These are phyloP conservation scores for Pomatorhinus ruficollis DNA, from an alignment of 2,113 vertebrate genomes.

Conservation along the genomic window DNA sequence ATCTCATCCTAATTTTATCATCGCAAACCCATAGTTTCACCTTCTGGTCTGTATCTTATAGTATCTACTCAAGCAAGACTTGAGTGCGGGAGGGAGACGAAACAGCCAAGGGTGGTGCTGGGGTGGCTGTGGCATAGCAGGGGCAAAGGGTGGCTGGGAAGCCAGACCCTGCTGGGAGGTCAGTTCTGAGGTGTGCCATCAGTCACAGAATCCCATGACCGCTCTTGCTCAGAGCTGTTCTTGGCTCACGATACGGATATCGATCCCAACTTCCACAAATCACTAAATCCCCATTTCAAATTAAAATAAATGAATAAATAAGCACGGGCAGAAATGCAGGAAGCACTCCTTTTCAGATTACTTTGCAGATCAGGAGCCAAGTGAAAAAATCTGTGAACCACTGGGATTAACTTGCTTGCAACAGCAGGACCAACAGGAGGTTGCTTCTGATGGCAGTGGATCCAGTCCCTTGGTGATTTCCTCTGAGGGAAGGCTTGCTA, in stretches of 20 bases:
- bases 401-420: neutral
- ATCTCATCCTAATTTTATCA: constrained; percentile 48
- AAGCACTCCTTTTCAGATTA: neutral
- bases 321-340: neutral
- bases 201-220: rapidly evolving
- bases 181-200: neutral
- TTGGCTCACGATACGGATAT: constrained; percentile 1
- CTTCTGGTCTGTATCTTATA: constrained; percentile 23
- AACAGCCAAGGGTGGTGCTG: neutral
- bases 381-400: neutral
- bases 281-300: constrained; percentile 24
- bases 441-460: neutral
- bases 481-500: neutral
- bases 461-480: neutral
- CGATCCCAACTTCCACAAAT: neutral
- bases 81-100: neutral
- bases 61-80: neutral
- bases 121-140: neutral
- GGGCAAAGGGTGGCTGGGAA: neutral
- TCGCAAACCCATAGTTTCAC: constrained; percentile 7
- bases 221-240: neutral
- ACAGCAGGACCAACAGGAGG: neutral
- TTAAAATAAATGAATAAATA: constrained; percentile 53
- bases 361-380: neutral
- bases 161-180: neutral